These are phyloP conservation scores for Maccullochella peelii DNA, from an alignment of 2,113 vertebrate species.

Conservation along the genomic window DNA sequence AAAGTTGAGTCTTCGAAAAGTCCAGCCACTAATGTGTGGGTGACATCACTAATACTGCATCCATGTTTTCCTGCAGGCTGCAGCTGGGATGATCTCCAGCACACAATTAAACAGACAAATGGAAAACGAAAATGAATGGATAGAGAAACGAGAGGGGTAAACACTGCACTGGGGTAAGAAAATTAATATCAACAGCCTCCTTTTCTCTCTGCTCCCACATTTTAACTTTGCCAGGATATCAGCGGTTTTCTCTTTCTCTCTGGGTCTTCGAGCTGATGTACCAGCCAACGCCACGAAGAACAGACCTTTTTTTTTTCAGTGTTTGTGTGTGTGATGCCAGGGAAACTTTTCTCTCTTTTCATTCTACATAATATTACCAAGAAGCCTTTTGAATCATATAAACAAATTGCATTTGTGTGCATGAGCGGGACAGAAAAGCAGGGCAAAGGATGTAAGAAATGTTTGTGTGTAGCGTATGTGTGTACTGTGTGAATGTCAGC, in stretches of 20 bases:
- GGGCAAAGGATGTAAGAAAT: conserved; percentile 16
- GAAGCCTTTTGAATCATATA: conserved; percentile 34
- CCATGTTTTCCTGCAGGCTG: neutral
- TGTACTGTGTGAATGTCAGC: conserved; percentile 24
- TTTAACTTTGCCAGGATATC: conserved; percentile 17
- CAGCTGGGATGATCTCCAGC: neutral
- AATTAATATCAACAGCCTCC: neutral
- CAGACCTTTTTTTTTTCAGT: neutral
- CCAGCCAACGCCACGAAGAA: conserved; percentile 43
- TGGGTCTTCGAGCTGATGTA: conserved; percentile 29
- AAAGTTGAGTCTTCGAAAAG: neutral
- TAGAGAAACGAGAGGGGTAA: neutral
- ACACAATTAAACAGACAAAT: conserved; percentile 4
- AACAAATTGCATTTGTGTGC: conserved; percentile 52
- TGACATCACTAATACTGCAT: conserved; percentile 9
- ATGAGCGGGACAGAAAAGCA: conserved; percentile 1
- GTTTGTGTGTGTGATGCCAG: conserved; percentile 53
- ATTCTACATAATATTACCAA: conserved; percentile 30
- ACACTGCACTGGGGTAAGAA: neutral
- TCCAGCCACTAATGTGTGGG: neutral
- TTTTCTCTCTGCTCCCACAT: neutral
- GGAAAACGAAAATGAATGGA: conserved; percentile 24
- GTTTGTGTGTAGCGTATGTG: neutral
- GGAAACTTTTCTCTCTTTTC: conserved; percentile 46
- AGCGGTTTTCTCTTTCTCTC: conserved; percentile 24